Percentiles rank a stretch among this genome's conserved stretches.
These are phyloP conservation scores for Yponomeuta cagnagella DNA, from an alignment of 2,888 invertebrate species.

Conservation along the genomic window DNA sequence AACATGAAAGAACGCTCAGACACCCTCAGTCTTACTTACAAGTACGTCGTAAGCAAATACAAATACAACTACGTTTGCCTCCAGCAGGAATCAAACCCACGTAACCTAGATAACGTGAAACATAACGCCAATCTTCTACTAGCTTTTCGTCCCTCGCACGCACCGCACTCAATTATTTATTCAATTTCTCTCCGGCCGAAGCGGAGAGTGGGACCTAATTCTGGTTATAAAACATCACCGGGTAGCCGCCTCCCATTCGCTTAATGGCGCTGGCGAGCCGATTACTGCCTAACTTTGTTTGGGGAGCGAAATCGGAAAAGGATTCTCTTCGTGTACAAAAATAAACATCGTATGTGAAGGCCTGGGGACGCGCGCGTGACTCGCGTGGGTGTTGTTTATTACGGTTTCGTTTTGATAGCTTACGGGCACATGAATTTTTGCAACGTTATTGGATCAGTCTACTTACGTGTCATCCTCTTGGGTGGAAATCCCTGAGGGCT, in stretches of 20 bases:
- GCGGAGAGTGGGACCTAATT: not conserved
- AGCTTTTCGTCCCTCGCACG: not conserved
- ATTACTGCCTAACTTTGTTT: not conserved
- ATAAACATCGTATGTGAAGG: not conserved
- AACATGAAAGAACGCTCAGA: no score
- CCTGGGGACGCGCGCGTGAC: not conserved
- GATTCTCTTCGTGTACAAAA: not conserved
- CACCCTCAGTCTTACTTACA: no score
- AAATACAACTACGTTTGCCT: no score
- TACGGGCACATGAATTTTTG: no score
- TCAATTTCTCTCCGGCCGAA: not conserved
- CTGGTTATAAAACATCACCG: not conserved
- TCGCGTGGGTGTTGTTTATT: not conserved
- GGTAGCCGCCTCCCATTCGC: not conserved
- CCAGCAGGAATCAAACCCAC: no score
- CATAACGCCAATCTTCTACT: not conserved
- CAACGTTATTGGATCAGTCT: no score
- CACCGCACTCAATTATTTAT: not conserved
- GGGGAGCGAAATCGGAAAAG: not conserved
- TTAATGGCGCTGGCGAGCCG: not conserved
- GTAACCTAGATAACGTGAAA: not conserved
- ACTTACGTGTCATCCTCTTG: no score
- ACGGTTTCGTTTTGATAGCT: no score
- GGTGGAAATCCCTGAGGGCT: no score
- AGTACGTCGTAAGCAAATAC: no score